Conservation (phyloP, 2,797 vertebrate species). For the Intellagama lesueurii region DNA sequence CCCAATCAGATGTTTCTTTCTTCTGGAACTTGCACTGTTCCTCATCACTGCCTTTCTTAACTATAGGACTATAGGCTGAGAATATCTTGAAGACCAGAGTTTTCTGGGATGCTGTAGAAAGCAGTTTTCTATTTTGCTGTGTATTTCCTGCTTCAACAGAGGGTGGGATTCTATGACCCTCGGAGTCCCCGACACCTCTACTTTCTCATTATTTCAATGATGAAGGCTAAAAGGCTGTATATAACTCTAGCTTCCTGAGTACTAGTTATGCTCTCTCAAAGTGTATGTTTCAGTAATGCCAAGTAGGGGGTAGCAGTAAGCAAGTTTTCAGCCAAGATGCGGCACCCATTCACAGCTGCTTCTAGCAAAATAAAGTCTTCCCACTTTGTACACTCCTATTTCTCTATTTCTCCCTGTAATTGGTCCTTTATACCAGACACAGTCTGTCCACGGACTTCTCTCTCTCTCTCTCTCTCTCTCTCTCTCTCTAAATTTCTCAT, state of each 20-base stretch:
- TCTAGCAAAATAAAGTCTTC: constrained; percentile 1
- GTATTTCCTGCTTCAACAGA: too few relatives aligned
- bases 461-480: constrained; percentile 51
- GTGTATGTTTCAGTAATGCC: background rate
- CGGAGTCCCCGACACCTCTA: too few relatives aligned
- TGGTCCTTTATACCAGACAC: constrained; percentile 59
- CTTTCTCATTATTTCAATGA: too few relatives aligned
- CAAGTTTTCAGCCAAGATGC: constrained; percentile 10
- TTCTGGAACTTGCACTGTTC: too few relatives aligned
- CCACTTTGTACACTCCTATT: background rate
- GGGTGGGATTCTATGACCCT: too few relatives aligned
- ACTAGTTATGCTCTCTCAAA: background rate
- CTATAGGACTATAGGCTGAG: too few relatives aligned
- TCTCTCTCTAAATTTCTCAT: constrained; percentile 26
- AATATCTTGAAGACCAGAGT: too few relatives aligned
- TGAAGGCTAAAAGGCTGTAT: background rate
- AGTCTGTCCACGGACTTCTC: constrained; percentile 58
- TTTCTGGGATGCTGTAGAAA: too few relatives aligned
- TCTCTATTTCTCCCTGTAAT: constrained; percentile 35
- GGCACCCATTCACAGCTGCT: constrained; percentile 49
- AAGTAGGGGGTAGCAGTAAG: background rate
- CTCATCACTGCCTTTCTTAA: too few relatives aligned
- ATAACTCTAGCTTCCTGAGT: background rate
- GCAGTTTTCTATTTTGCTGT: too few relatives aligned
- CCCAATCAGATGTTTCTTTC: too few relatives aligned